Percentiles rank a stretch among this genome's conserved stretches.
These are phyloP conservation scores for Rostratula benghalensis DNA, from an alignment of 2,113 vertebrate genomes.

Conservation along the genomic window DNA sequence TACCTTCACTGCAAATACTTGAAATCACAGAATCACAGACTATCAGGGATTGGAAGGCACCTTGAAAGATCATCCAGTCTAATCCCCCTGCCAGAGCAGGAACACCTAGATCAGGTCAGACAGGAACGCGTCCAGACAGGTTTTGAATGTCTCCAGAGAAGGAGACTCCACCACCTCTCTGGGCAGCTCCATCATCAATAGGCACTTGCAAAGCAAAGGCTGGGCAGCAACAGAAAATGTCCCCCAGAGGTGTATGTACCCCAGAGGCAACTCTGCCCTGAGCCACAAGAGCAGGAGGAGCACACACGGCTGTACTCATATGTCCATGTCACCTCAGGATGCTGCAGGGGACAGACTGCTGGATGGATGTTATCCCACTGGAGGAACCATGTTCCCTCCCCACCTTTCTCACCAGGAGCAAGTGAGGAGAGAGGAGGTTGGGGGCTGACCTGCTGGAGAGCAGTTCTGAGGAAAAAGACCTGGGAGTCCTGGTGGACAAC, in stretches of 20 bases:
- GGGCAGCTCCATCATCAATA: background rate
- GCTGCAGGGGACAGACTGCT: background rate
- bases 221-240: background rate
- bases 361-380: background rate
- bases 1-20: background rate
- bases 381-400: background rate
- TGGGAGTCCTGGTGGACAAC: no score
- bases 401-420: background rate
- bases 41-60: no score
- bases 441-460: no score
- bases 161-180: no score
- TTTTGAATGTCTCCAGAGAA: no score
- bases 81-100: no score
- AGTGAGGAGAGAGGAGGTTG: background rate
- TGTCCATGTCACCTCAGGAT: background rate
- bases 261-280: background rate
- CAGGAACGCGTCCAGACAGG: no score
- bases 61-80: no score
- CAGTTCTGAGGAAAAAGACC: no score
- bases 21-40: no score
- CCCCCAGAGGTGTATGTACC: background rate
- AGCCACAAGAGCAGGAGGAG: background rate
- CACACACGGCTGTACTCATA: fast-evolving
- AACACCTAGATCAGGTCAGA: no score
- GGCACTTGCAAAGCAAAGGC: background rate